These are phyloP conservation scores for Resseliella maxima DNA, from an alignment of 2,888 invertebrate genomes.

Conservation along the genomic window DNA sequence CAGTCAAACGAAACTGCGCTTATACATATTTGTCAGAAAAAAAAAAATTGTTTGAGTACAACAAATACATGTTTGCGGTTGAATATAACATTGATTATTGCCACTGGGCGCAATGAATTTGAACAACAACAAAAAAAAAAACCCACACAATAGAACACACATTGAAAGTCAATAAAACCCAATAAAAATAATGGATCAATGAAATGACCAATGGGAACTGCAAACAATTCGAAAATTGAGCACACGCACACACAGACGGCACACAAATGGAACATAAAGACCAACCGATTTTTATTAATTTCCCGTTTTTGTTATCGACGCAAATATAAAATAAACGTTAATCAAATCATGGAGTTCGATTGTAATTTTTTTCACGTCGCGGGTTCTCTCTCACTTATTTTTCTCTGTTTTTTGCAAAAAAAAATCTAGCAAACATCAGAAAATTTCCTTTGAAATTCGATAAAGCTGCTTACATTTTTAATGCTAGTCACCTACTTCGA, in stretches of 20 bases:
- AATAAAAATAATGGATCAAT: slow-evolving; percentile 39
- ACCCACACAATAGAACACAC: neutral
- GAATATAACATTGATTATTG: no score
- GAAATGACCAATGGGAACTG: neutral
- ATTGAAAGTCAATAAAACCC: slow-evolving; percentile 18
- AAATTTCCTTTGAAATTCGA: neutral
- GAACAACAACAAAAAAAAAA: neutral
- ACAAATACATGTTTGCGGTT: neutral
- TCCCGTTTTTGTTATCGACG: neutral
- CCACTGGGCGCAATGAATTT: no score
- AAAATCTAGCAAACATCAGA: no score
- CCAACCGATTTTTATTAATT: neutral
- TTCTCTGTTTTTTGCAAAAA: no score
- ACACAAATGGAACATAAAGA: neutral
- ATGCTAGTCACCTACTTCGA: neutral
- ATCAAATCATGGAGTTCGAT: neutral
- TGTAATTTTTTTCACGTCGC: neutral
- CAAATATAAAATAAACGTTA: neutral
- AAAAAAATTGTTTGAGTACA: slow-evolving; percentile 18
- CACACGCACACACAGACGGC: neutral
- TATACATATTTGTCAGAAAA: neutral
- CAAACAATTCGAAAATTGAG: slow-evolving; percentile 39
- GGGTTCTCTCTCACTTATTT: neutral
- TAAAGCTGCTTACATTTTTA: neutral
- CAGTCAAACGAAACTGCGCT: neutral